Base-by-base conservation (phyloP, 1,140 invertebrate genomes). In the Phthorimaea operculella region DNA sequence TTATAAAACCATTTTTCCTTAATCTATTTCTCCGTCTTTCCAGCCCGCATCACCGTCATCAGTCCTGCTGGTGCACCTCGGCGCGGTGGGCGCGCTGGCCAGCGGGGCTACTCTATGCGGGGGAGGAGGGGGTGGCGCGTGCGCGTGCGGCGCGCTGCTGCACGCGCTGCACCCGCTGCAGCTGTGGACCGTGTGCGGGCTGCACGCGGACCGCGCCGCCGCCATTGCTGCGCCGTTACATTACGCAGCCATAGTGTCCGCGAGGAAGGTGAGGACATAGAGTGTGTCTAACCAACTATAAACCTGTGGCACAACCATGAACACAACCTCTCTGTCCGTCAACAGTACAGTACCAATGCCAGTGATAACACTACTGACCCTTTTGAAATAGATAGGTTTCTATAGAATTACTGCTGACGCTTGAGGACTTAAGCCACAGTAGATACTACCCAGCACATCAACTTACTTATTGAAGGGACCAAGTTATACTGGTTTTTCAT, bases 131-230 rank as follows among this genome's bases (percentile, higher is more conserved):
- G 54, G 62, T 7, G 72, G 75, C 1, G 73, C 87, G 16, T 87
- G 88, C 55, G 83, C 87, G 0, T 92, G 91, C 72, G 84, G 87
- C 0, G 71, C 90, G 0, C 72, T 93, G 1, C 87, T 92, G 58
- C 89, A 90, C 6, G 85, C 93, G 0, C 79, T 94, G 11, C 92
- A 93, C 64, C 91, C 92, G 0, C 85, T 93, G 28, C 89, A 91
- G 12, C 83, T 94, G 33, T 94, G 92, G 92, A 94, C 92, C 1
- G 89, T 94, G 2, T 92, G 92, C 54, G 92, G 92, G 17, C 81
- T 94, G 39, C 93, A 93, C 70, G 92, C 91, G 61, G 92, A 94
- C 80, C 87, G 92, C 57, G 94, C 92, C 63, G 92, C 91, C 62
- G 92, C 92, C 16, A 94, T 94, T 45, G 89, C 92, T 1, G 88